phyloP scores from a whole-genome alignment of 92 coral and sea anemone species.

The Epizoanthus rinbou region DNA sequence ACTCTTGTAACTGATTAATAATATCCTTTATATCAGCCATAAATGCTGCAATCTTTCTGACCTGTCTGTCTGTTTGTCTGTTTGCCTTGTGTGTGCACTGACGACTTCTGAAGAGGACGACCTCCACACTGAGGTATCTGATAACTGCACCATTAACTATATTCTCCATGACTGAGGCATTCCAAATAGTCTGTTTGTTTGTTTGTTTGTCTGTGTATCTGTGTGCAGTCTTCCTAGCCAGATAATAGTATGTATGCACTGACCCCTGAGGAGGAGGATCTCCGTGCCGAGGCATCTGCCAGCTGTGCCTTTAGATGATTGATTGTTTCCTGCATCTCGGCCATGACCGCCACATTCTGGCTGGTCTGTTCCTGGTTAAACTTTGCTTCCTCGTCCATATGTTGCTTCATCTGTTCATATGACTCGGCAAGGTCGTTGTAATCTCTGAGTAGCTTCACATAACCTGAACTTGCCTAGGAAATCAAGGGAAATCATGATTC shows the following conservation, averaged over 20 bases:
- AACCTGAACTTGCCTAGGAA: slow-evolving; percentile 42
- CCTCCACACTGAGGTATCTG: no score
- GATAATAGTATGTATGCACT: neutral
- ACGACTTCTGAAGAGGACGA: no score
- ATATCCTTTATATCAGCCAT: no score
- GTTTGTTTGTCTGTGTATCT: neutral
- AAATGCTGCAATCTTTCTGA: no score
- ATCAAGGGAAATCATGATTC: neutral
- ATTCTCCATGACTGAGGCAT: no score
- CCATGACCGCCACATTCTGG: slow-evolving; percentile 92
- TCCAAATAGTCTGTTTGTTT: no score
- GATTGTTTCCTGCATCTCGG: slow-evolving; percentile 99
- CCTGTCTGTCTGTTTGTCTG: no score
- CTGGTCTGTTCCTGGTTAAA: slow-evolving; percentile 93
- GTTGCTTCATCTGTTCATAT: slow-evolving; percentile 68
- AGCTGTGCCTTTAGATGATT: slow-evolving; percentile 76
- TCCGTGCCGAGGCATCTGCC: slow-evolving; percentile 62
- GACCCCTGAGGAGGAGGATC: slow-evolving; percentile 82
- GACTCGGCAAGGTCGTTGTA: slow-evolving; percentile 93
- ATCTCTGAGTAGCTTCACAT: slow-evolving; percentile 79
- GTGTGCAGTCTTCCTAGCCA: neutral
- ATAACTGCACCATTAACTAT: no score
- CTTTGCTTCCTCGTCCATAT: slow-evolving; percentile 80
- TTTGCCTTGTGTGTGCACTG: no score
- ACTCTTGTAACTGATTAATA: no score